A percentile compares a stretch with the other conserved stretches of the same genome.
Evolutionary conservation across 2,113 vertebrate genomes (phyloP).

Genomic region (Fulmarus glacialis): DNA sequence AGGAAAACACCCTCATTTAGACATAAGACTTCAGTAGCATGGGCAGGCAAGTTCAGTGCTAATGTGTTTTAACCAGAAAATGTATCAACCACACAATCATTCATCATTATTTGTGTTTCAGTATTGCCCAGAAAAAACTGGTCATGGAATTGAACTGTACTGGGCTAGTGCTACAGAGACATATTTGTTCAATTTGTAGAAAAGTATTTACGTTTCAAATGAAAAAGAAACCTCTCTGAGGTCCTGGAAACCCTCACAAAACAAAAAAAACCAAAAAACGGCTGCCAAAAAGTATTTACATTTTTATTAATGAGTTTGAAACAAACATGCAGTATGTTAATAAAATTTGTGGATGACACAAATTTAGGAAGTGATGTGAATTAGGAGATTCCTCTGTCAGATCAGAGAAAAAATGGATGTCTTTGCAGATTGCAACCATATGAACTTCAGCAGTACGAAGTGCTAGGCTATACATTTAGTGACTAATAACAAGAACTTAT

Average conservation of each 20-base stretch:
- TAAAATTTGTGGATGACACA: background rate
- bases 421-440: background rate
- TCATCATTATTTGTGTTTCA: background rate
- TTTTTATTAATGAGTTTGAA: background rate
- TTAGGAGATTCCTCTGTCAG: background rate
- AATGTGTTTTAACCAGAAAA: background rate
- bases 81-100: background rate
- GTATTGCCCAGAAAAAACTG: background rate
- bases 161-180: background rate
- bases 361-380: background rate
- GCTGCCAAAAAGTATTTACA: background rate
- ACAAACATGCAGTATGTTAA: background rate
- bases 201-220: conserved; percentile 24
- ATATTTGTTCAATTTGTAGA: background rate
- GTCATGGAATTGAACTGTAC: background rate
- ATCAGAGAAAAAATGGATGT: background rate
- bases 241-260: background rate
- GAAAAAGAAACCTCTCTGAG: conserved; percentile 4
- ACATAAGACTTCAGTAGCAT: background rate
- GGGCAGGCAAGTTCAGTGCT: background rate
- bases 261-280: accelerated
- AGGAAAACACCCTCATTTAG: background rate
- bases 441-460: background rate
- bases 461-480: background rate
- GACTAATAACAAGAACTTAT: background rate